These are phyloP conservation scores for Strigamia transsilvanica DNA, from an alignment of 2,888 invertebrate species.

Conservation along the genomic window DNA sequence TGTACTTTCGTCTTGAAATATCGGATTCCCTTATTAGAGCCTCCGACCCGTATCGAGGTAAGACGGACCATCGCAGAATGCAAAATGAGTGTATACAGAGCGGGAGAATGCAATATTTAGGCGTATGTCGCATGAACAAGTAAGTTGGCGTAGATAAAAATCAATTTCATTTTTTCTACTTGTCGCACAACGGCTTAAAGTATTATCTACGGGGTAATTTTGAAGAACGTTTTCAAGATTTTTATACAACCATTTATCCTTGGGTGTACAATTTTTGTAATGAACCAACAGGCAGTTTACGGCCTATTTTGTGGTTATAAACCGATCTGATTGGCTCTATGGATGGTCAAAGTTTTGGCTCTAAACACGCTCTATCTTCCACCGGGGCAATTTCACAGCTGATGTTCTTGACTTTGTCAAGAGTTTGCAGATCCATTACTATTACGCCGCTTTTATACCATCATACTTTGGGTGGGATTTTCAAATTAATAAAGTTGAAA, in stretches of 20 bases:
- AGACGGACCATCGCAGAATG: conserved; percentile 14
- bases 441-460: background rate
- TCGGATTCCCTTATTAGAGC: background rate
- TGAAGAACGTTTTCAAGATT: background rate
- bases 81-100: background rate
- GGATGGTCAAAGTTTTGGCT: conserved; percentile 29
- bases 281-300: conserved; percentile 28
- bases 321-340: conserved; percentile 9
- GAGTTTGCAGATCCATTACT: conserved; percentile 39
- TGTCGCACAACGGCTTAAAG: conserved; percentile 3
- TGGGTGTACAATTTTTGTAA: conserved; percentile 15
- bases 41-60: background rate
- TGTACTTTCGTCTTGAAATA: background rate
- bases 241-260: conserved; percentile 23
- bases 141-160: conserved; percentile 14
- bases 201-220: conserved; percentile 28
- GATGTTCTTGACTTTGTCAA: conserved; percentile 23
- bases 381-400: background rate
- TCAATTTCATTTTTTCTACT: background rate
- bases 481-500: conserved; percentile 22
- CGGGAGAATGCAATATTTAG: background rate
- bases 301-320: background rate
- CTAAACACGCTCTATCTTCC: conserved; percentile 9
- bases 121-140: background rate
- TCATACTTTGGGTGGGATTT: background rate